phyloP scores from a whole-genome alignment of 2,797 vertebrate species.

The Artibeus lituratus region DNA sequence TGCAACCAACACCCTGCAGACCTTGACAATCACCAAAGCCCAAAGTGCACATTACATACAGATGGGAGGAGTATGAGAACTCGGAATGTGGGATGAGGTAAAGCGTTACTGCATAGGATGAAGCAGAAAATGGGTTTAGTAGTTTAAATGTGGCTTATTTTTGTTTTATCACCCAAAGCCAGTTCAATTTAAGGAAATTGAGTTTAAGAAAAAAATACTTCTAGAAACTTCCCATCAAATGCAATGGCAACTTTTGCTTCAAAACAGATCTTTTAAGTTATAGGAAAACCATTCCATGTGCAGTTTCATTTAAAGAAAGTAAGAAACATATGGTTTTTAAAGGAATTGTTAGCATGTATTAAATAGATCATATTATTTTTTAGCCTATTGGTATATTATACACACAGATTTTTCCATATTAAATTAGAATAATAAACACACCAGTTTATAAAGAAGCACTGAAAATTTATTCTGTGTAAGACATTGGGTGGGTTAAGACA shows the following conservation, averaged over 20 bases:
- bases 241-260: slow-evolving; percentile 20
- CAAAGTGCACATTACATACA: neutral
- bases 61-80: neutral
- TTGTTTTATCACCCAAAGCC: neutral
- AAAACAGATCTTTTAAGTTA: neutral
- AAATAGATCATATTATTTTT: neutral
- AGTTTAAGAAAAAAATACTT: neutral
- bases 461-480: neutral
- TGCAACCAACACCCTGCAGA: neutral
- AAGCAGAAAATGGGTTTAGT: neutral
- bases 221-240: neutral
- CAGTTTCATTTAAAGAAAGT: slow-evolving; percentile 29
- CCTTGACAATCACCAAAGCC: neutral
- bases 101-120: neutral
- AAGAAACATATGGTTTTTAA: neutral
- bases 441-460: slow-evolving; percentile 9
- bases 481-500: neutral
- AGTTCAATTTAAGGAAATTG: neutral
- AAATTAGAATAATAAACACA: neutral
- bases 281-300: neutral
- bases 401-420: neutral
- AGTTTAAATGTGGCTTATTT: neutral
- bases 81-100: neutral
- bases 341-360: neutral
- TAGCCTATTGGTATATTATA: neutral